Percentiles rank a stretch among this genome's conserved stretches.
Evolutionary conservation across 2,113 vertebrate species (phyloP).

Genomic region (Parus major): DNA sequence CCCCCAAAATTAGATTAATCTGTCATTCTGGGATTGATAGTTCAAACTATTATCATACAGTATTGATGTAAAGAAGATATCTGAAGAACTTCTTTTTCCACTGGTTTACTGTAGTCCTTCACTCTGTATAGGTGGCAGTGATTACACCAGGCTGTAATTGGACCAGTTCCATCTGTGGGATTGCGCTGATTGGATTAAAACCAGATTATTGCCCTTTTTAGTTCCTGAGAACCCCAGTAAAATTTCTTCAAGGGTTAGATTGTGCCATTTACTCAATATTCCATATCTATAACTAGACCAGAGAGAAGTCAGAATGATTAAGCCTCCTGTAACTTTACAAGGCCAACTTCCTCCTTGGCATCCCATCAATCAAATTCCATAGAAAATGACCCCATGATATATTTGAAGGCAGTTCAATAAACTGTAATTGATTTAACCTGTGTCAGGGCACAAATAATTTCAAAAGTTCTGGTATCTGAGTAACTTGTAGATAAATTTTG

Average conservation of each 20-base stretch:
- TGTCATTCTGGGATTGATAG: conserved; percentile 48
- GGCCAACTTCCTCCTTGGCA: neutral
- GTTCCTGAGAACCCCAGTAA: neutral
- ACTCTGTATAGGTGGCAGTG: neutral
- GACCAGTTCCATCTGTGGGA: neutral
- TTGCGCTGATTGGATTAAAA: neutral
- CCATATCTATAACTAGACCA: neutral
- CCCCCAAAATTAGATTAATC: conserved; percentile 36
- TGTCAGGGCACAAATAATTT: neutral
- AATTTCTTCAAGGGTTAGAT: neutral
- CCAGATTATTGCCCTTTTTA: neutral
- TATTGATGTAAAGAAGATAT: conserved; percentile 26
- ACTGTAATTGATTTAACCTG: neutral
- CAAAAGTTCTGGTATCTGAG: neutral
- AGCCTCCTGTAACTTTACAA: neutral
- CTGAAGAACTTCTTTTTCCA: neutral
- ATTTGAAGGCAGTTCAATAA: neutral
- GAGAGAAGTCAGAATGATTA: neutral
- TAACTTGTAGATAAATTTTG: neutral
- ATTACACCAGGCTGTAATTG: neutral
- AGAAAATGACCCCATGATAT: neutral
- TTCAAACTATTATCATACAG: conserved; percentile 44
- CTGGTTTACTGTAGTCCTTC: neutral
- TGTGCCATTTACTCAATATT: neutral
- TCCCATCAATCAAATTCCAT: neutral